Evolutionary conservation across 2,888 invertebrate species (phyloP).

Genomic region (Micoletzkya japonica): DNA sequence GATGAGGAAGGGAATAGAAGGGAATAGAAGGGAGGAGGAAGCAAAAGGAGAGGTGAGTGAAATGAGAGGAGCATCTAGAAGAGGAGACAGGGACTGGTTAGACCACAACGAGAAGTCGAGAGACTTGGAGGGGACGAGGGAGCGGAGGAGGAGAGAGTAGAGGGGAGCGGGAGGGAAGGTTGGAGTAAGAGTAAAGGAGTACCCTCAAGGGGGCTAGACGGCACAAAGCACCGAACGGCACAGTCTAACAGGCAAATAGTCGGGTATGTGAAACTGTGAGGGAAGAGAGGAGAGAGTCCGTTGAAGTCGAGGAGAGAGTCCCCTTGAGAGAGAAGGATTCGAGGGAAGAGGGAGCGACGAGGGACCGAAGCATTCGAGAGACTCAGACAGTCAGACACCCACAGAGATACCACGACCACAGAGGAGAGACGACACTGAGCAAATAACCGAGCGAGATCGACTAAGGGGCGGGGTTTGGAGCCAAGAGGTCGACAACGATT

Average conservation of each 20-base stretch:
- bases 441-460: not conserved
- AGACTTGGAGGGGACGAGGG: not conserved
- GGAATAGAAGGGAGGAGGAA: not conserved
- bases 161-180: not conserved
- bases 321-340: not conserved
- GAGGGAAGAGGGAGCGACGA: constrained; percentile 1
- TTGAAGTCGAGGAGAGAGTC: constrained; percentile 6
- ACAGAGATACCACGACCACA: not conserved
- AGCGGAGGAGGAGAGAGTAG: not conserved
- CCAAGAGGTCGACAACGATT: not conserved
- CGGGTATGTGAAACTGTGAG: constrained; percentile 21
- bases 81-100: not conserved
- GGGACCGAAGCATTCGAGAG: constrained; percentile 6
- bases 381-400: no score
- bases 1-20: not conserved
- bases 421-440: not conserved
- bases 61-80: not conserved
- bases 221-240: constrained; percentile 23
- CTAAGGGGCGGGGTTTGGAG: not conserved
- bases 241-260: constrained; percentile 7
- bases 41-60: not conserved
- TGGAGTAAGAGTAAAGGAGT: not conserved
- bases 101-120: not conserved
- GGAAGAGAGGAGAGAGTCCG: not conserved
- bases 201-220: not conserved